phyloP scores from a whole-genome alignment of 1,140 invertebrate species.

The Arctopsyche grandis region DNA sequence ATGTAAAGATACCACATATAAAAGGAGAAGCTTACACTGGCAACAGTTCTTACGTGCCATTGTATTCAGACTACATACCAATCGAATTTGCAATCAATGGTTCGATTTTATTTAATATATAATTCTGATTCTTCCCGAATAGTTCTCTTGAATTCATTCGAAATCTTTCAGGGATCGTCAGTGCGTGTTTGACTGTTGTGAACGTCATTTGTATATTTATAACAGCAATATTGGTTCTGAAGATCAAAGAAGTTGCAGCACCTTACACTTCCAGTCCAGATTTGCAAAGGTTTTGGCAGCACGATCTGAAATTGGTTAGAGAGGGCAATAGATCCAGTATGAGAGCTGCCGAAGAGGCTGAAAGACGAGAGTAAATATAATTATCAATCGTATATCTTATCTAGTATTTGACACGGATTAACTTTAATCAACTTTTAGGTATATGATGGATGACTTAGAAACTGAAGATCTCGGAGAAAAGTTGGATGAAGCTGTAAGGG shows the following conservation, averaged over 20 bases:
- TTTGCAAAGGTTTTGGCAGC: conserved; percentile 82
- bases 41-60: conserved; percentile 71
- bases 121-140: too few species aligned
- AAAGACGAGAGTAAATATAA: conserved; percentile 60
- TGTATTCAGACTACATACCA: conserved; percentile 78
- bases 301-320: conserved; percentile 77
- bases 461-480: conserved; percentile 60
- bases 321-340: conserved; percentile 70
- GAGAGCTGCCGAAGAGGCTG: conserved; percentile 60
- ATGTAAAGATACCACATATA: conserved; percentile 74
- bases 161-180: conserved; percentile 71
- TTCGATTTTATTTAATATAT: conserved; percentile 41
- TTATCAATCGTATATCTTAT: conserved; percentile 11
- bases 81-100: conserved; percentile 81
- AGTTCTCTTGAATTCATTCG: background rate
- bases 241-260: conserved; percentile 88
- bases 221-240: conserved; percentile 82
- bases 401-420: conserved; percentile 17
- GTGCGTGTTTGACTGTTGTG: conserved; percentile 81
- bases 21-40: conserved; percentile 72
- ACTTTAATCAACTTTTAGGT: conserved; percentile 52
- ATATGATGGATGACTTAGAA: conserved; percentile 65
- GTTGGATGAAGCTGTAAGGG: conserved; percentile 71
- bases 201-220: conserved; percentile 89
- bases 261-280: conserved; percentile 80